A percentile compares a stretch with the other conserved stretches of the same genome.
These are phyloP conservation scores for Adineta ricciae DNA, from an alignment of 2,888 invertebrate genomes.

Conservation along the genomic window DNA sequence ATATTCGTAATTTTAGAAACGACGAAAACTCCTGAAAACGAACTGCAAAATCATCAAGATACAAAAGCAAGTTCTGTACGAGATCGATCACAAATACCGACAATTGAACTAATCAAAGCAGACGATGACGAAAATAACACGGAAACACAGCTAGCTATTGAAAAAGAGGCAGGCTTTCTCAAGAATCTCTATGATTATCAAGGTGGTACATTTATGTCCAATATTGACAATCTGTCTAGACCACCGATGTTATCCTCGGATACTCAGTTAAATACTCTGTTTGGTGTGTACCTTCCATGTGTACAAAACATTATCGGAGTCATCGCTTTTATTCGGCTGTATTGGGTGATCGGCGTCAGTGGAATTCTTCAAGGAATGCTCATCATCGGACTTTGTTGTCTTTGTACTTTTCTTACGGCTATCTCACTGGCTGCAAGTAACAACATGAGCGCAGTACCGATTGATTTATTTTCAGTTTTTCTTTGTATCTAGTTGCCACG, in stretches of 20 bases:
- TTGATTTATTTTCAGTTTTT: no score
- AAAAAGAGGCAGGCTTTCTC: background rate
- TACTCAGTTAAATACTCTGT: conserved; percentile 89
- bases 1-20: background rate
- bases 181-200: conserved; percentile 20
- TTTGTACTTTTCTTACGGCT: conserved; percentile 59
- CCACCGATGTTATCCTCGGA: background rate
- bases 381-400: conserved; percentile 35
- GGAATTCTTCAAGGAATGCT: conserved; percentile 67
- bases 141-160: background rate
- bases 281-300: conserved; percentile 93
- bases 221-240: background rate
- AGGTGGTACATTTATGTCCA: background rate
- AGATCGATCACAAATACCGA: background rate
- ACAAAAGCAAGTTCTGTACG: background rate
- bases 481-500: conserved; percentile 64
- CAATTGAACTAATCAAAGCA: background rate
- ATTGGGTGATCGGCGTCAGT: conserved; percentile 97
- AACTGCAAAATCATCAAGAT: background rate
- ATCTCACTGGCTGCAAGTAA: conserved; percentile 90
- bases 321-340: conserved; percentile 93
- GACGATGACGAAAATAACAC: background rate
- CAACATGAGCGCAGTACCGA: background rate
- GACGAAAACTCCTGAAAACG: background rate
- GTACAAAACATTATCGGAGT: conserved; percentile 99